A percentile compares a stretch with the other conserved stretches of the same genome.
phyloP scores from a whole-genome alignment of 2,888 invertebrate genomes.

The Nymphalis c-album region DNA sequence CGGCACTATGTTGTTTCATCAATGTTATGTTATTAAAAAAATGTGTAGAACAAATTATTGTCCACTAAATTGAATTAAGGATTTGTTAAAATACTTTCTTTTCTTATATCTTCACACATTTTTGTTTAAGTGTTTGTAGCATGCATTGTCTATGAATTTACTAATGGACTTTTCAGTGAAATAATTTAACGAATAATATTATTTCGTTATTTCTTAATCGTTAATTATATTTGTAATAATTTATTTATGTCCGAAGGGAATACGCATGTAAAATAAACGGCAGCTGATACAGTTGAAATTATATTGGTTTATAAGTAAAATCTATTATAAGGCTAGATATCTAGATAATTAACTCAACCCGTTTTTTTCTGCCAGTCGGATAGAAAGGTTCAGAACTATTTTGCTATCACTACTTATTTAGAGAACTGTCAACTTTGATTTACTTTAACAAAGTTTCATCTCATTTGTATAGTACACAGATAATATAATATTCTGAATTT shows the following conservation, averaged over 20 bases:
- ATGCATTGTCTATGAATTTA: slow-evolving; percentile 58
- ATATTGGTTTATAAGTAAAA: too few species aligned
- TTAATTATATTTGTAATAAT: slow-evolving; percentile 1
- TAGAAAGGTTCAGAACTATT: too few species aligned
- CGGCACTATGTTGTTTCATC: slow-evolving; percentile 32
- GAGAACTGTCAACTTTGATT: too few species aligned
- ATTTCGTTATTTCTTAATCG: neutral
- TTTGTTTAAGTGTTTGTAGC: slow-evolving; percentile 49
- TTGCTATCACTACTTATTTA: too few species aligned
- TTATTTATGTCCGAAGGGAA: slow-evolving; percentile 17
- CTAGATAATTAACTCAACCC: too few species aligned
- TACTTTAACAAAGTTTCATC: too few species aligned
- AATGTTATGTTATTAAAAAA: slow-evolving; percentile 43
- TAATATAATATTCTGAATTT: too few species aligned
- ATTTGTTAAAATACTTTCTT: neutral
- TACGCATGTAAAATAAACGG: slow-evolving; percentile 5
- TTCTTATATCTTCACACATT: slow-evolving; percentile 45
- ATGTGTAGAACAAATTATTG: slow-evolving; percentile 36
- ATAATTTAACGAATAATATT: neutral
- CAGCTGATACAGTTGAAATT: neutral
- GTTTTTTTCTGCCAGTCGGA: too few species aligned
- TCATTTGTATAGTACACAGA: too few species aligned
- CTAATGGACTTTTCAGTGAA: slow-evolving; percentile 10
- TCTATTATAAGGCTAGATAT: too few species aligned
- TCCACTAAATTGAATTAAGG: neutral